These are phyloP conservation scores for Cygnus atratus DNA, from an alignment of 2,113 vertebrate genomes.

Conservation along the genomic window DNA sequence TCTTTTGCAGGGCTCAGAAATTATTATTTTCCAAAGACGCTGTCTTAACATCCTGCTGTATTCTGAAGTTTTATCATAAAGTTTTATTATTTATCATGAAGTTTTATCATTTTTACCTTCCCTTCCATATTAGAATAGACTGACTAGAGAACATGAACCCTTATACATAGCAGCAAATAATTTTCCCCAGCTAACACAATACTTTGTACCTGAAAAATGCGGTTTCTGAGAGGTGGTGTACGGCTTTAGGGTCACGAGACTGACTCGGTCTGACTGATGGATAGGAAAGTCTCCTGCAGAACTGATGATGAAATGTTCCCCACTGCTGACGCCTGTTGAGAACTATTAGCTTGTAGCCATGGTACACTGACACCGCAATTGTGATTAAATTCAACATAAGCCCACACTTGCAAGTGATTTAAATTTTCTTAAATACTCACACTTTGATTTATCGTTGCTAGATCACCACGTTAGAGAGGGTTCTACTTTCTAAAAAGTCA, in stretches of 20 bases:
- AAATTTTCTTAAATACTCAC: background rate
- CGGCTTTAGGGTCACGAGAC: background rate
- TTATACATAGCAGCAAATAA: background rate
- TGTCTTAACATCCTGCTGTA: too few species aligned
- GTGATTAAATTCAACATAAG: background rate
- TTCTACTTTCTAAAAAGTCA: background rate
- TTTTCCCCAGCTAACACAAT: too few species aligned
- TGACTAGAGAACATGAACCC: background rate
- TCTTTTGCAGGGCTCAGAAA: background rate
- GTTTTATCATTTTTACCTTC: background rate
- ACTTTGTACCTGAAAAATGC: background rate
- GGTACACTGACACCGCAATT: background rate
- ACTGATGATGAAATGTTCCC: background rate
- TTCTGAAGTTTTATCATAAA: background rate
- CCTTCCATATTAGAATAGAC: background rate
- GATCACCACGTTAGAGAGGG: background rate
- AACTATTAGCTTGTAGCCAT: background rate
- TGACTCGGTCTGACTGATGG: background rate
- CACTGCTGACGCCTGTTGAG: background rate
- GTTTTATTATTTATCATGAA: background rate
- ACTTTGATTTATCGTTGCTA: background rate
- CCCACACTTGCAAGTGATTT: background rate
- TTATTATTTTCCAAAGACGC: fast-evolving
- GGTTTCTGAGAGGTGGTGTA: background rate
- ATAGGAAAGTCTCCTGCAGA: background rate